These are phyloP conservation scores for Cossypha polioptera DNA, from an alignment of 2,797 vertebrate species.

Conservation along the genomic window DNA sequence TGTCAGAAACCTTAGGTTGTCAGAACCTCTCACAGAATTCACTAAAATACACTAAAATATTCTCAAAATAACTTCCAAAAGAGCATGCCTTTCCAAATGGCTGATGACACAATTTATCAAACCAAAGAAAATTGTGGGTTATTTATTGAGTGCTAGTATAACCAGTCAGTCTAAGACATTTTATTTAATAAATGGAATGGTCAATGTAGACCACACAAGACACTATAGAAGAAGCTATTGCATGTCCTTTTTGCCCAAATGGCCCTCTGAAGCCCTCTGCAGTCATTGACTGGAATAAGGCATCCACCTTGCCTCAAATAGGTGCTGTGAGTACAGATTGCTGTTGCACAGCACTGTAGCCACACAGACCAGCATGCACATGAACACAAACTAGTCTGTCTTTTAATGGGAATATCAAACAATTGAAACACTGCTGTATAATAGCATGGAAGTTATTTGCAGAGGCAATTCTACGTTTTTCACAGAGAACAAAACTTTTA, in stretches of 20 bases:
- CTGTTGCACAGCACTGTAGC: background rate
- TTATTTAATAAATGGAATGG: background rate
- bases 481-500: background rate
- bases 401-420: background rate
- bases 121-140: background rate
- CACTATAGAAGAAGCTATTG: background rate
- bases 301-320: background rate
- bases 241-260: background rate
- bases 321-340: background rate
- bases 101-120: background rate
- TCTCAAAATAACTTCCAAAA: background rate
- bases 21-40: background rate
- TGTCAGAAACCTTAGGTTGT: background rate
- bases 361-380: fast-evolving
- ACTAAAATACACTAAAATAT: background rate
- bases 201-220: background rate
- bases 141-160: background rate
- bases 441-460: background rate
- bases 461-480: background rate
- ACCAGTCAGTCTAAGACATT: background rate
- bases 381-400: background rate
- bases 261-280: background rate
- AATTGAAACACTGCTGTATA: background rate
- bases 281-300: background rate
- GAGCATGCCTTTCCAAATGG: background rate